phyloP scores from a whole-genome alignment of 2,888 invertebrate species.

The Sarcophaga caerulescens region DNA sequence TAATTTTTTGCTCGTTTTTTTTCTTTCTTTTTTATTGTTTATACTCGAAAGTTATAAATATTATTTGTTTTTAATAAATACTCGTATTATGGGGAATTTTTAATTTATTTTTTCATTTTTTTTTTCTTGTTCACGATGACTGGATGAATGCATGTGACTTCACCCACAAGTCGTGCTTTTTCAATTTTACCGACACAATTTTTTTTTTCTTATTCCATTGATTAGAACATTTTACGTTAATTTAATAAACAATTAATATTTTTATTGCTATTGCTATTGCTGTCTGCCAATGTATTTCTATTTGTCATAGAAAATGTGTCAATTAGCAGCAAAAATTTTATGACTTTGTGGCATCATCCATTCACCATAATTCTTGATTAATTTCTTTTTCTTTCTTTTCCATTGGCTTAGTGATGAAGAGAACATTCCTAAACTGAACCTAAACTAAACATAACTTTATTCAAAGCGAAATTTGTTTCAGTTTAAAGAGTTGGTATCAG shows the following conservation, averaged over 20 bases:
- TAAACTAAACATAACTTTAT: no score
- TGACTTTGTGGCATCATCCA: no score
- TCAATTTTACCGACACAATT: background rate
- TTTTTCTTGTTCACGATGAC: background rate
- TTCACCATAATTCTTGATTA: no score
- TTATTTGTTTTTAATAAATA: slow-evolving; percentile 45
- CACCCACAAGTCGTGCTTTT: background rate
- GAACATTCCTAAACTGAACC: no score
- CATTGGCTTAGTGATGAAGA: no score
- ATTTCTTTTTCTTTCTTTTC: no score
- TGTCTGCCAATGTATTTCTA: background rate
- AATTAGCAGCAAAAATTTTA: background rate
- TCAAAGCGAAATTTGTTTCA: no score
- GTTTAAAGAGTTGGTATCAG: no score
- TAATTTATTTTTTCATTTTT: background rate
- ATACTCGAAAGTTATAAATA: slow-evolving; percentile 28
- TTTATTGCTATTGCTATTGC: background rate
- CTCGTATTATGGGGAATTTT: slow-evolving; percentile 44
- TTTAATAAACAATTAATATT: background rate
- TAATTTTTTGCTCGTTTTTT: background rate
- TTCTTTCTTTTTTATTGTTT: slow-evolving; percentile 7
- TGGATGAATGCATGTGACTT: slow-evolving; percentile 24
- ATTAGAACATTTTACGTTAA: background rate
- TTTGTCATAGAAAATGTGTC: background rate
- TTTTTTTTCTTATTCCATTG: background rate